Conservation (phyloP, 1,140 invertebrate species). For the Bradynema listronoti region DNA sequence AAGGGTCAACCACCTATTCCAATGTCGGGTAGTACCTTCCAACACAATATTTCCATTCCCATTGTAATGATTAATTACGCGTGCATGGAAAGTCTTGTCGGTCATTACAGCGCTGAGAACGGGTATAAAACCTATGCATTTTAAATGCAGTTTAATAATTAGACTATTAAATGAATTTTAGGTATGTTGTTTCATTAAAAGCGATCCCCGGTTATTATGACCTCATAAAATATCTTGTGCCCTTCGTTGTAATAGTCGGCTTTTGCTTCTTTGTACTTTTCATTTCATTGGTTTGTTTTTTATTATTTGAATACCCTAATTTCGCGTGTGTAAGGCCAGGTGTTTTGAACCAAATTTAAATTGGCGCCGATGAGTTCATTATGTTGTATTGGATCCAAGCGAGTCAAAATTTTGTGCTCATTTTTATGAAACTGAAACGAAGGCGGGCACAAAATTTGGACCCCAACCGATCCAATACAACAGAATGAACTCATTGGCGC, state of each 20-base stretch:
- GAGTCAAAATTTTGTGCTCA: too few species aligned
- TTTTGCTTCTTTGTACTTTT: conserved; percentile 56
- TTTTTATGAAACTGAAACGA: too few species aligned
- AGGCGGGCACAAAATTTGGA: too few species aligned
- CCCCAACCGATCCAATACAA: too few species aligned
- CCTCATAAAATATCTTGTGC: conserved; percentile 52
- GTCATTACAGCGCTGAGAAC: conserved; percentile 38
- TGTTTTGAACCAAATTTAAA: too few species aligned
- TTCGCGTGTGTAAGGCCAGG: too few species aligned
- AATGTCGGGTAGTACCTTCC: conserved; percentile 51
- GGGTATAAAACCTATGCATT: conserved; percentile 29
- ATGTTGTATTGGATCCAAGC: too few species aligned
- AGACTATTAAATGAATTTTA: conserved; percentile 12
- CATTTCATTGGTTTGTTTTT: conserved; percentile 46
- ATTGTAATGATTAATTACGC: conserved; percentile 54
- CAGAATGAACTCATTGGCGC: too few species aligned
- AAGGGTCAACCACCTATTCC: conserved; percentile 38
- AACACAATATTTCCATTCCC: conserved; percentile 45
- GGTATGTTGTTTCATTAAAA: conserved; percentile 51
- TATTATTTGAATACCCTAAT: too few species aligned
- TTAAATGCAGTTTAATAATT: background rate
- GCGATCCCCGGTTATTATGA: conserved; percentile 55
- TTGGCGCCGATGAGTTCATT: too few species aligned
- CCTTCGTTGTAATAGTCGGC: conserved; percentile 53
- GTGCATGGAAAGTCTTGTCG: conserved; percentile 44